phyloP scores from a whole-genome alignment of 2,888 invertebrate genomes.

The Pseudococcus longispinus region DNA sequence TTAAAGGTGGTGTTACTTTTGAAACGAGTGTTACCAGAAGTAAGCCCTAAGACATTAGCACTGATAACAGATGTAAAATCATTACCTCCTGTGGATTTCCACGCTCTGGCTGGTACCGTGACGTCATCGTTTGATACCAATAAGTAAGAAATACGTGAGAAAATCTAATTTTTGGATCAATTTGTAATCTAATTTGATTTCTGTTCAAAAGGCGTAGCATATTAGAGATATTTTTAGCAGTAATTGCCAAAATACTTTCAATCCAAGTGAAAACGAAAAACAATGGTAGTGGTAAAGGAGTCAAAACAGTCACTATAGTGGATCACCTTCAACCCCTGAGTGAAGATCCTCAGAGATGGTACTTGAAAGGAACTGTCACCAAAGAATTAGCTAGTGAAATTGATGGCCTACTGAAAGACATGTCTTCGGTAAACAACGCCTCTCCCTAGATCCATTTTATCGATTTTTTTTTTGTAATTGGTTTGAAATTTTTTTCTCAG shows the following conservation, averaged over 20 bases:
- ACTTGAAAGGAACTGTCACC: conserved; percentile 83
- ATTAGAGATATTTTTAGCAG: conserved; percentile 87
- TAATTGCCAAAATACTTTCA: conserved; percentile 88
- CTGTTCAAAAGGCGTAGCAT: conserved; percentile 70
- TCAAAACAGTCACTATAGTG: conserved; percentile 65
- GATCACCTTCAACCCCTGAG: conserved; percentile 63
- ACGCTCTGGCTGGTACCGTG: not conserved
- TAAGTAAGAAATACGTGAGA: not conserved
- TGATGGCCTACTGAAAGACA: conserved; percentile 85
- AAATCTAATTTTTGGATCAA: not conserved
- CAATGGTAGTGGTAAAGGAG: conserved; percentile 63
- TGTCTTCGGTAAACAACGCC: conserved; percentile 78
- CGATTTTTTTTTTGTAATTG: no score
- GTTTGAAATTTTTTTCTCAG: conserved; percentile 64
- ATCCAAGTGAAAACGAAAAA: conserved; percentile 86
- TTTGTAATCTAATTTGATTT: not conserved
- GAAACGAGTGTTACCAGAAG: conserved; percentile 86
- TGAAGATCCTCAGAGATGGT: conserved; percentile 74
- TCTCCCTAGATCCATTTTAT: no score
- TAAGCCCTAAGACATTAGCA: conserved; percentile 83
- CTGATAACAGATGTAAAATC: conserved; percentile 75
- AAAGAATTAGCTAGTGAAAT: conserved; percentile 88
- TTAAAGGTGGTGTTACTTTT: conserved; percentile 80
- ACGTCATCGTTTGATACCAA: conserved; percentile 46
- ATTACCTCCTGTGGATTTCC: conserved; percentile 62